Percentiles rank a stretch among this genome's conserved stretches.
phyloP scores from a whole-genome alignment of 2,113 vertebrate species.

The Catharus bicknelli region DNA sequence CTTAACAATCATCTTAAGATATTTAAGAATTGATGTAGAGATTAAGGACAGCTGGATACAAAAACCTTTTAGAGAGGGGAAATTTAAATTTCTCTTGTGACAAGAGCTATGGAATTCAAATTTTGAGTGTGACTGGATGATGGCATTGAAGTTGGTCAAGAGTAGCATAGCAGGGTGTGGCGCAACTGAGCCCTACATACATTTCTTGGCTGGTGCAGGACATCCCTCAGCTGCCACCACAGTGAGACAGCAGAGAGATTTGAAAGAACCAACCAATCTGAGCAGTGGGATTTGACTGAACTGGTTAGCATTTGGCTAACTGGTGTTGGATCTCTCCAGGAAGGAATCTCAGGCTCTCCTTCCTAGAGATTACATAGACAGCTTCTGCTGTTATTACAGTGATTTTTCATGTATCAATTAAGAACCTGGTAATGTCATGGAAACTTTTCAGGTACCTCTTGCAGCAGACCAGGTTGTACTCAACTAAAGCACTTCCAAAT shows the following conservation, averaged over 20 bases:
- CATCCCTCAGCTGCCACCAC: background rate
- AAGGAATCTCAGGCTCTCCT: background rate
- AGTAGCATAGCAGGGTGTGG: background rate
- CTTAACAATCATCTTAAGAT: background rate
- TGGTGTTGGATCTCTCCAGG: background rate
- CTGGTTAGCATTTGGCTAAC: background rate
- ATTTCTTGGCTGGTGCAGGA: background rate
- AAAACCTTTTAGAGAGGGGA: background rate
- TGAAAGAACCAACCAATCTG: background rate
- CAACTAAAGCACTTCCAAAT: background rate
- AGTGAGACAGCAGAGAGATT: background rate
- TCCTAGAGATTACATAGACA: background rate
- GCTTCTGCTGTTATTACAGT: background rate
- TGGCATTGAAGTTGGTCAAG: background rate
- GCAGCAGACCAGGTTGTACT: background rate
- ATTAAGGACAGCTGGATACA: background rate
- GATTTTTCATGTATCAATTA: fast-evolving
- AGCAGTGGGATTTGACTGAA: background rate
- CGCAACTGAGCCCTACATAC: background rate
- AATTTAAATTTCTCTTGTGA: background rate
- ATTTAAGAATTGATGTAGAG: background rate
- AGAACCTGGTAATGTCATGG: background rate
- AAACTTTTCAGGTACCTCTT: background rate
- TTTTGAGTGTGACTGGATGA: background rate
- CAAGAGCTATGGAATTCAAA: background rate